Evolutionary conservation across 2,888 invertebrate genomes (phyloP), one percentile per base, ranked within the genome.

Genomic region (Pyrgus malvae): DNA sequence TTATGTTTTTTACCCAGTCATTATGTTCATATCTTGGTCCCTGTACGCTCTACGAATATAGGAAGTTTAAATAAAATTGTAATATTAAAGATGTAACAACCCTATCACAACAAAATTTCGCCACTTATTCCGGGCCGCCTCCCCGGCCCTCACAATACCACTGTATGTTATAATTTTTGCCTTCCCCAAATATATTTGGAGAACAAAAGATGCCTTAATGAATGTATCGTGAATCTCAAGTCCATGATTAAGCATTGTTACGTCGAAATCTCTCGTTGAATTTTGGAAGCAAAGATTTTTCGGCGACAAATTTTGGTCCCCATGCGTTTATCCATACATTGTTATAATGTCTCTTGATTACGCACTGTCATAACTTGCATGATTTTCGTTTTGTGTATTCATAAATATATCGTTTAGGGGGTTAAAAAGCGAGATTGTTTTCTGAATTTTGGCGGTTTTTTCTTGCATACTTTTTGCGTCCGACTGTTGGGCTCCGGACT

Each of bases 161-260:
- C 78, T 78, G 87, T 86, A 87, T 86, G 88, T 89, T 86, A 88
- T 87, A 90, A 89, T 89, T 90, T 90, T 88, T 88, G 87, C 82
- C 78, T 80, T 78, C 83, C 83, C 82, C 79, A 80, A 81, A 86
- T 84, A 80, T 81, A 83, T 85, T 76, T 72, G 68, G 67, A 65
- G 83, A 87, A 90, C 89, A 89, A 90, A 85, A 85, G 87, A 67
- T 74, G 65, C 63, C 75, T 75, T 89, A 89, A 90, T 87, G 88
- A 90, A 89, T 79, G 85, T 88, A 90, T 90, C 80, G 87, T 80
- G 79, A 80, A 78, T 83, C 77, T 74, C 80, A 72, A 81, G 85
- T 80, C 80, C 88, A 77, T 89, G 89, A 89, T 87, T 85, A 86
- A 79, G 84, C 87, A 87, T 87, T 88, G 85, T 86, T 78, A 70